phyloP scores from a whole-genome alignment of 2,888 invertebrate genomes.

The Pyralis farinalis region DNA sequence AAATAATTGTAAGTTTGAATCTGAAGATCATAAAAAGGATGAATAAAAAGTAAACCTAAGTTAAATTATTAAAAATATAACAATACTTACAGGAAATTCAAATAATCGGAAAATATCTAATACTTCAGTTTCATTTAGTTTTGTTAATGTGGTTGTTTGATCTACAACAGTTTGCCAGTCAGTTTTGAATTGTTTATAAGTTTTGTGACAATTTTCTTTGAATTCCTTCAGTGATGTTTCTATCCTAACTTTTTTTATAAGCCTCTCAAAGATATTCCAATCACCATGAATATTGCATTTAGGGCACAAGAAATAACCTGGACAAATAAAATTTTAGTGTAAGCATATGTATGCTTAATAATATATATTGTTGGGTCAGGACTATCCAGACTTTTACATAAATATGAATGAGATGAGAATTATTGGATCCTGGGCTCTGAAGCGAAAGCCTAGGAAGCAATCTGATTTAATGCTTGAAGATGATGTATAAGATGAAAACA shows the following conservation, averaged over 20 bases:
- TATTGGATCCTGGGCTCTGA: too few species aligned
- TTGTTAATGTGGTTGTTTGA: slow-evolving; percentile 59
- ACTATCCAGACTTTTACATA: too few species aligned
- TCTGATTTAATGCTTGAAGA: too few species aligned
- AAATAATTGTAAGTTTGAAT: too few species aligned
- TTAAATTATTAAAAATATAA: too few species aligned
- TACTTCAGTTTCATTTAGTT: slow-evolving; percentile 62
- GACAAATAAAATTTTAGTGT: slow-evolving; percentile 23
- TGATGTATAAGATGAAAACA: too few species aligned
- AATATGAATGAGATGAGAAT: too few species aligned
- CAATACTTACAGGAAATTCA: slow-evolving; percentile 78
- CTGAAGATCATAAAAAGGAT: too few species aligned
- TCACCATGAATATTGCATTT: slow-evolving; percentile 84
- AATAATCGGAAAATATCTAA: slow-evolving; percentile 74
- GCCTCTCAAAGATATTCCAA: slow-evolving; percentile 81
- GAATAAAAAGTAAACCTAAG: too few species aligned
- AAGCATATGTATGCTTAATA: too few species aligned
- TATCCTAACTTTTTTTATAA: slow-evolving; percentile 64
- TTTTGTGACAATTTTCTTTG: slow-evolving; percentile 47
- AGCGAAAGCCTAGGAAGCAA: too few species aligned
- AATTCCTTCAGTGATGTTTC: slow-evolving; percentile 54
- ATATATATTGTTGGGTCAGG: too few species aligned
- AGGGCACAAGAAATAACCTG: slow-evolving; percentile 87
- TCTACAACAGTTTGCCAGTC: slow-evolving; percentile 69
- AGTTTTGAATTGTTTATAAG: slow-evolving; percentile 54